phyloP scores from a whole-genome alignment of 1,140 invertebrate genomes.

The Pseudomyrmex dendroicus region DNA sequence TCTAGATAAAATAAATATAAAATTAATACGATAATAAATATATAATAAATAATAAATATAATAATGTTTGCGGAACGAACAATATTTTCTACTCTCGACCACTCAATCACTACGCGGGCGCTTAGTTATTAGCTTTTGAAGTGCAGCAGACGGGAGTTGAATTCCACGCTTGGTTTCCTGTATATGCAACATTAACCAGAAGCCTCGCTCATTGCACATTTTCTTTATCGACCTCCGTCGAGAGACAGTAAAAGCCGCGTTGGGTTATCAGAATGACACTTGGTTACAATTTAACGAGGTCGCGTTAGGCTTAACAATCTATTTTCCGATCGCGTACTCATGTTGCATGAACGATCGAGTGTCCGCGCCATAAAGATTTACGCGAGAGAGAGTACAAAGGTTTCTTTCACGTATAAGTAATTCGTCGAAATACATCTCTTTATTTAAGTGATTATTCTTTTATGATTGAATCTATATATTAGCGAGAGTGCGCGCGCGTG shows the following conservation, averaged over 20 bases:
- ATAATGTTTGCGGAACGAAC: too few species aligned
- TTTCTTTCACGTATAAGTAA: constrained; percentile 63
- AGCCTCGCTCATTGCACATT: constrained; percentile 60
- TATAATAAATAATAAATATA: too few species aligned
- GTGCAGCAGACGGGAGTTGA: constrained; percentile 46
- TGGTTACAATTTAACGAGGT: constrained; percentile 72
- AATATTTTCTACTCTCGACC: background rate
- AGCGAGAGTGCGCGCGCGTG: background rate
- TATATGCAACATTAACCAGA: constrained; percentile 69
- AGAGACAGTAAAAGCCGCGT: constrained; percentile 67
- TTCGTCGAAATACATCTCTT: constrained; percentile 52
- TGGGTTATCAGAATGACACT: constrained; percentile 74
- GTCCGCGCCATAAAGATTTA: constrained; percentile 65
- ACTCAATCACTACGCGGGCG: constrained; percentile 48
- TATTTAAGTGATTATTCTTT: background rate
- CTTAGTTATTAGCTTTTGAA: constrained; percentile 10
- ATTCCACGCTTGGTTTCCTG: constrained; percentile 61
- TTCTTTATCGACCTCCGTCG: constrained; percentile 67
- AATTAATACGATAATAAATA: too few species aligned
- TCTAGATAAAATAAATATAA: too few species aligned
- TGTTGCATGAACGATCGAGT: constrained; percentile 63
- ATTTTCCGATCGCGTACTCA: constrained; percentile 45
- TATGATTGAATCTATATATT: background rate
- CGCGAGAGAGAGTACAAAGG: constrained; percentile 46
- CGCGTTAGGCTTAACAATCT: constrained; percentile 54